Evolutionary conservation across 2,797 vertebrate genomes (phyloP), one percentile per base, ranked within the genome.

Genomic region (Tinamus major): DNA sequence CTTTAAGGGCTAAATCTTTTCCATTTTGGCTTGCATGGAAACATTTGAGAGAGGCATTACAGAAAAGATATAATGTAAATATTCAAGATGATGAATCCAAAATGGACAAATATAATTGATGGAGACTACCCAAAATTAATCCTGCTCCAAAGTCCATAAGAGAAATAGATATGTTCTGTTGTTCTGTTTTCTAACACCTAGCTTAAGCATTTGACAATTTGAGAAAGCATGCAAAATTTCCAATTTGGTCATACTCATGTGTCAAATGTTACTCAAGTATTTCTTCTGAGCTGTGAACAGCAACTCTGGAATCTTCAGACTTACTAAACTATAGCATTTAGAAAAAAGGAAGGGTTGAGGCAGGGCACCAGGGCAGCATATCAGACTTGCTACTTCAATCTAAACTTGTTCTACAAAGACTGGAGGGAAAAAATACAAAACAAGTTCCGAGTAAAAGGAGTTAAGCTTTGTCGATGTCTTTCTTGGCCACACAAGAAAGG

Each of bases 371-470:
- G 58, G 82, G 85, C 39, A 88, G 63, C n/a, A 3, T 70, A 67
- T 79, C 79, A 86, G 82, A 62, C 71, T 81, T 93, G 55, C 67
- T 96, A 46, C 31, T 88, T 35, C 49, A 78, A 84, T 81, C 39
- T 81, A 41, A 85, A 86, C 39, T 51, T 77, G 24, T 86, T 93
- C 72, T 79, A 84, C 1, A 4, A 79, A 89, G 77, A 56, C 33
- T 13, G 4, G n/a, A 62, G 59, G 46, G 51, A 83, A 90, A 83
- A 90, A 87, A 37, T 49, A 83, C 19, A 63, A 61, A 81, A 77
- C 74, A 95, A 95, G 89, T 94, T 95, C 77, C 92, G 76, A 85
- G 53, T 62, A 92, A 85, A 56, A 49, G 24, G 64, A 84, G 48
- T 83, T 31, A 48, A 9, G 76, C 56, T 80, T 81, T 91, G 85